phyloP scores from a whole-genome alignment of 2,797 vertebrate genomes.

The Rousettus madagascariensis region DNA sequence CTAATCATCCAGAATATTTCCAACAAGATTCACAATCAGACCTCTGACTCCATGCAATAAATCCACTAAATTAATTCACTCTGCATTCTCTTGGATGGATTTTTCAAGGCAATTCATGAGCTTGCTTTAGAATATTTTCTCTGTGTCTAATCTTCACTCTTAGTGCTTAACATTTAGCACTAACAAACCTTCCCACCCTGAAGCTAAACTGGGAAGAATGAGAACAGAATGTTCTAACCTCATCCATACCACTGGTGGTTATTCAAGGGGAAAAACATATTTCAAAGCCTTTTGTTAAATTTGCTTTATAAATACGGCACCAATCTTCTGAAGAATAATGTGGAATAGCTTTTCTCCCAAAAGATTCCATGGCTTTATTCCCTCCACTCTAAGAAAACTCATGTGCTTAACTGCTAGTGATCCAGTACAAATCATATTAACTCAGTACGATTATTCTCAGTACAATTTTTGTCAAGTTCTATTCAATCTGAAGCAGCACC shows the following conservation, averaged over 20 bases:
- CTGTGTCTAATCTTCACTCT: constrained; percentile 21
- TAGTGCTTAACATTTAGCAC: constrained; percentile 21
- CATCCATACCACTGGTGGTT: constrained; percentile 37
- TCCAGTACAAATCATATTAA: not conserved
- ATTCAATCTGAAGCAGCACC: not conserved
- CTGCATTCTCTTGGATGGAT: not conserved
- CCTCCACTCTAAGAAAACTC: not conserved
- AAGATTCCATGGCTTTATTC: not conserved
- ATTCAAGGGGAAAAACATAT: constrained; percentile 11
- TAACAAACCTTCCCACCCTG: constrained; percentile 44
- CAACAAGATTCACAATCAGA: constrained; percentile 50
- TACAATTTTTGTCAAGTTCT: not conserved
- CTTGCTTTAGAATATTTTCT: not conserved
- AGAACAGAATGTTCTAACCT: constrained; percentile 67
- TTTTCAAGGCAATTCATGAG: constrained; percentile 54
- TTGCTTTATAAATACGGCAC: constrained; percentile 38
- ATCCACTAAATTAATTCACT: constrained; percentile 49
- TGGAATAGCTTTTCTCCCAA: not conserved
- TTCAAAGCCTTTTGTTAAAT: constrained; percentile 46
- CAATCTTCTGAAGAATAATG: constrained; percentile 27
- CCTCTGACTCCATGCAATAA: constrained; percentile 9
- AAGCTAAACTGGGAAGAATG: constrained; percentile 58
- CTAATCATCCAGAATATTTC: constrained; percentile 30
- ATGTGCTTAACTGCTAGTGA: not conserved
- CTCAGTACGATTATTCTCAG: not conserved